Conservation (phyloP, 2,888 invertebrate species). For the Muscina levida region DNA sequence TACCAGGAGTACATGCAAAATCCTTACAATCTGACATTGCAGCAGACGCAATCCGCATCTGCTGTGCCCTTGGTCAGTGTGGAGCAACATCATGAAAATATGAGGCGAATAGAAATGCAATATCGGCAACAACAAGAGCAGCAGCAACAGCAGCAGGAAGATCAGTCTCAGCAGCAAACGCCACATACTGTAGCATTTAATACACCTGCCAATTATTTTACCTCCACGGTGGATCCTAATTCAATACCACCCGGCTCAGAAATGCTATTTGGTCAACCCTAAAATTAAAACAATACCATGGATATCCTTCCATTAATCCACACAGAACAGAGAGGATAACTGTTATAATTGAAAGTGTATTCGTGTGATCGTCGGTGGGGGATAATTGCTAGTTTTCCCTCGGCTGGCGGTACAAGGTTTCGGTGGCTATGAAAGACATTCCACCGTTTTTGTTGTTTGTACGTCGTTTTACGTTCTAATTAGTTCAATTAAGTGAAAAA, state of each 20-base stretch:
- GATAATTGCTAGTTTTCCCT: too few species aligned
- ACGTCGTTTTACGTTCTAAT: slow-evolving; percentile 44
- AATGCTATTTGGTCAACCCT: slow-evolving; percentile 82
- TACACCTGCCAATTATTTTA: slow-evolving; percentile 84
- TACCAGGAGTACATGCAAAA: slow-evolving; percentile 79
- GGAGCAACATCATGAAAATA: slow-evolving; percentile 59
- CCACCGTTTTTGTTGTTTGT: slow-evolving; percentile 60
- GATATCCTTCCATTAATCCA: slow-evolving; percentile 33
- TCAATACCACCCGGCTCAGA: slow-evolving; percentile 83
- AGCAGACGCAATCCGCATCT: slow-evolving; percentile 73
- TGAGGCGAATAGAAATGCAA: slow-evolving; percentile 69
- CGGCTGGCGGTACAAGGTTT: neutral
- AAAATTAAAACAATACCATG: slow-evolving; percentile 54
- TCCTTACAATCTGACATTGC: slow-evolving; percentile 80
- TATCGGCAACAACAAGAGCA: slow-evolving; percentile 58
- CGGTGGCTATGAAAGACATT: slow-evolving; percentile 50
- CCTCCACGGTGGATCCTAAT: slow-evolving; percentile 81
- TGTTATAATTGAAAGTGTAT: too few species aligned
- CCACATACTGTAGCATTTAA: slow-evolving; percentile 63
- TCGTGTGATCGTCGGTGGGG: too few species aligned
- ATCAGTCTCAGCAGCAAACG: slow-evolving; percentile 78
- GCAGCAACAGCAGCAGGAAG: slow-evolving; percentile 47
- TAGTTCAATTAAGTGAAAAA: slow-evolving; percentile 55
- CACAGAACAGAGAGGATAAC: neutral
- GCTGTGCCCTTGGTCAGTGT: slow-evolving; percentile 50